Percentiles rank a stretch among this genome's conserved stretches.
These are phyloP conservation scores for Limosa lapponica DNA, from an alignment of 2,797 vertebrate species.

Conservation along the genomic window DNA sequence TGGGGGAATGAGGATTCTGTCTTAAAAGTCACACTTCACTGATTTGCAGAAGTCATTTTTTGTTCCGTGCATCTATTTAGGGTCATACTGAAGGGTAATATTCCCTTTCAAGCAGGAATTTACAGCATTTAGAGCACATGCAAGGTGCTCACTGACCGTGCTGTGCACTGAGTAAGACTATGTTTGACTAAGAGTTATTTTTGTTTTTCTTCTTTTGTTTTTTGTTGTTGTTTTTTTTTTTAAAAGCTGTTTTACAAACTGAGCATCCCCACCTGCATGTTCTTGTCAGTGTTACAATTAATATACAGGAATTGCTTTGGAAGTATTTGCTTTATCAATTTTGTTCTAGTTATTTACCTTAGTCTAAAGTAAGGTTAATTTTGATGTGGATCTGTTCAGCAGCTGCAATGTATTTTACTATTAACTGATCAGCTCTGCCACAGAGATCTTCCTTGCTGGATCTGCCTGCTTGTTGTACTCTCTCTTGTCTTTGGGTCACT, in stretches of 20 bases:
- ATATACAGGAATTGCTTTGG: background rate
- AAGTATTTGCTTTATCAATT: background rate
- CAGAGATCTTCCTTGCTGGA: background rate
- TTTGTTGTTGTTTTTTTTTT: background rate
- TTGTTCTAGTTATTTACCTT: background rate
- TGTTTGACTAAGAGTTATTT: background rate
- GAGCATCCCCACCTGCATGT: background rate
- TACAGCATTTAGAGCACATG: background rate
- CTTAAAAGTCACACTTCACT: background rate
- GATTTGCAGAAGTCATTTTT: background rate
- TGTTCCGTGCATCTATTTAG: background rate
- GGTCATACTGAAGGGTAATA: background rate
- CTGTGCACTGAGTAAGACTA: background rate
- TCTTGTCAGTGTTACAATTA: background rate
- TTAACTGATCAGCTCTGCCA: background rate
- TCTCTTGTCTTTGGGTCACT: background rate
- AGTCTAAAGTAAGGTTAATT: background rate
- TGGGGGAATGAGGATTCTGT: background rate
- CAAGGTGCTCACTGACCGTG: background rate
- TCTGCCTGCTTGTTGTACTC: background rate
- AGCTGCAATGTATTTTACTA: background rate
- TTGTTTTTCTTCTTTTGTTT: background rate
- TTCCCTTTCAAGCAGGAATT: background rate
- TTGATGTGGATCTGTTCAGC: background rate
- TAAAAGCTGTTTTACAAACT: background rate